phyloP scores from a whole-genome alignment of 2,888 invertebrate species.

The Embidobia sp. region DNA sequence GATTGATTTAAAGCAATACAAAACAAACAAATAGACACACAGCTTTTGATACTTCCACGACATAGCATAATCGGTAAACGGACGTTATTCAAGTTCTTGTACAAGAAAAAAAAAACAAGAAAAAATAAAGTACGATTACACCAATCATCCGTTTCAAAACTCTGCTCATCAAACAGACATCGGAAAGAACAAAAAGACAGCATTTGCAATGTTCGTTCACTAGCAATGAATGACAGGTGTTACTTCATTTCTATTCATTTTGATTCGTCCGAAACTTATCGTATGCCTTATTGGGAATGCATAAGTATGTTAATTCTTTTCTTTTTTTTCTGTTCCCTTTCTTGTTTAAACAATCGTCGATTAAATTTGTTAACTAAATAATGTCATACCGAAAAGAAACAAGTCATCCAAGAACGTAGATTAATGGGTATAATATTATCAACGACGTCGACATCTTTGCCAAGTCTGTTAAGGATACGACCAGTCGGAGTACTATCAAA shows the following conservation, averaged over 20 bases:
- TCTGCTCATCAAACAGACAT: too few species aligned
- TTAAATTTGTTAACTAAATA: conserved; percentile 41
- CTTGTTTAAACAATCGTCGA: too few species aligned
- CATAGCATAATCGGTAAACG: conserved; percentile 14
- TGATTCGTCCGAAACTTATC: conserved; percentile 38
- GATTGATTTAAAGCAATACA: conserved; percentile 30
- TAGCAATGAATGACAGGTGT: conserved; percentile 44
- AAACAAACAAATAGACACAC: conserved; percentile 58
- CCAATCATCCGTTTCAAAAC: too few species aligned
- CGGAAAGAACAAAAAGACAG: conserved; percentile 11
- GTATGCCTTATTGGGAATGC: conserved; percentile 41
- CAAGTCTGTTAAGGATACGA: conserved; percentile 86
- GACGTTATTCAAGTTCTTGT: neutral
- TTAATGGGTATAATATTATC: conserved; percentile 85
- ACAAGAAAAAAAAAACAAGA: neutral
- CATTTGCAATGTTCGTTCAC: conserved; percentile 45
- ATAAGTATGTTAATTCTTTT: conserved; percentile 20
- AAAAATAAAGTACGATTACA: conserved; percentile 3
- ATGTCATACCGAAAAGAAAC: conserved; percentile 75
- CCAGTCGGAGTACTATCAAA: conserved; percentile 88
- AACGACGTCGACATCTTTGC: conserved; percentile 86
- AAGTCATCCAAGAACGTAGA: conserved; percentile 81
- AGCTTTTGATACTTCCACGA: conserved; percentile 45
- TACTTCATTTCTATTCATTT: conserved; percentile 48
- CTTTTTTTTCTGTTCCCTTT: too few species aligned